A percentile compares a stretch with the other conserved stretches of the same genome.
Evolutionary conservation across 2,888 invertebrate genomes (phyloP).

Genomic region (Nomada ruficornis): DNA sequence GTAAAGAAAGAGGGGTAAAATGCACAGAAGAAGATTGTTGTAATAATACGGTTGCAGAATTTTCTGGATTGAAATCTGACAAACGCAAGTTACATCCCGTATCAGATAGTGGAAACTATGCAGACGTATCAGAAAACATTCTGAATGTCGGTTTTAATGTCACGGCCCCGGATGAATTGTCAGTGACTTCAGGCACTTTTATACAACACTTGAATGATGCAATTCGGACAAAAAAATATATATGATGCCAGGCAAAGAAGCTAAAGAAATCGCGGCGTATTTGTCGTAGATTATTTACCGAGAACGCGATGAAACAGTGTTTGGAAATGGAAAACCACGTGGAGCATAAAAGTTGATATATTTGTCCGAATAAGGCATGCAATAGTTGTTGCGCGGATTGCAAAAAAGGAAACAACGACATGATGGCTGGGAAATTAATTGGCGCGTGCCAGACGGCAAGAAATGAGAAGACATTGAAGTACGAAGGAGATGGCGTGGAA

Average conservation of each 20-base stretch:
- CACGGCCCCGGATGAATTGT: not conserved
- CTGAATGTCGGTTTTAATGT: slow-evolving; percentile 23
- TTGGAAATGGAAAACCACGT: not conserved
- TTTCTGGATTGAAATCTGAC: slow-evolving; percentile 9
- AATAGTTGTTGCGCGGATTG: too few relatives aligned
- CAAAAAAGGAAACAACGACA: not conserved
- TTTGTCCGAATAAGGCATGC: not conserved
- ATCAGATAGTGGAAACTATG: slow-evolving; percentile 39
- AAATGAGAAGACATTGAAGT: not conserved
- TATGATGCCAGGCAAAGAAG: not conserved
- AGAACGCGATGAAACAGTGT: not conserved
- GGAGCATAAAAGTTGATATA: too few relatives aligned
- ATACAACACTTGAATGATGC: not conserved
- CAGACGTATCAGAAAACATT: slow-evolving; percentile 37
- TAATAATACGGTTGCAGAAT: not conserved
- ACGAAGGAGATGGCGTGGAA: not conserved
- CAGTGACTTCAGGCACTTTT: slow-evolving; percentile 44
- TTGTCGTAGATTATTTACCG: not conserved
- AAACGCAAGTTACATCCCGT: not conserved
- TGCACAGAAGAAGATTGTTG: too few relatives aligned
- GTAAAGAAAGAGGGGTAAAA: too few relatives aligned
- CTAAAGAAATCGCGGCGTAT: not conserved
- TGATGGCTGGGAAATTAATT: not conserved
- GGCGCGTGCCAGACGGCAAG: not conserved
- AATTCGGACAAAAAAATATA: not conserved